Conservation (phyloP, 2,113 vertebrate species). For the Trochalopteron elliotii region DNA sequence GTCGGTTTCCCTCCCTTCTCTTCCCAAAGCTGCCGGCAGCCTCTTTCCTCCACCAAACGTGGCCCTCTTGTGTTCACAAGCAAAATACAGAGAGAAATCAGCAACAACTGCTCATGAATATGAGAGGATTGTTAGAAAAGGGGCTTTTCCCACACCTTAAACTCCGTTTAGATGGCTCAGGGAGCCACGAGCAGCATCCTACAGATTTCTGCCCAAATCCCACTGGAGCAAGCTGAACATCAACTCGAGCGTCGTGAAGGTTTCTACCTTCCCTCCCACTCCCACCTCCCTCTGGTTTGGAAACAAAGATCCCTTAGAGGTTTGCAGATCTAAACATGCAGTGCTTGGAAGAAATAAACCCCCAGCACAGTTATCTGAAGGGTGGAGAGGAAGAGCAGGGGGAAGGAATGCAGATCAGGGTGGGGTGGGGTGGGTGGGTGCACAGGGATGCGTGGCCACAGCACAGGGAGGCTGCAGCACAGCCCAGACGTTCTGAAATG, state of each 20-base stretch:
- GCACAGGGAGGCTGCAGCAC: background rate
- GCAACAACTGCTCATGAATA: background rate
- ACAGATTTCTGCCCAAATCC: background rate
- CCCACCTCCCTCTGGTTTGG: background rate
- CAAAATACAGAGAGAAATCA: background rate
- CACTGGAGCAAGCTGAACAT: background rate
- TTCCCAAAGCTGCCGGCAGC: background rate
- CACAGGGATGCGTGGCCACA: background rate
- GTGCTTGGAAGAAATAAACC: background rate
- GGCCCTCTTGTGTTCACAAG: conserved; percentile 46
- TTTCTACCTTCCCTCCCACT: background rate
- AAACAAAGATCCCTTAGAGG: background rate
- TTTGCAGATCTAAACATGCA: background rate
- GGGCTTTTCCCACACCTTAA: background rate
- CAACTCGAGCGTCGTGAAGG: background rate
- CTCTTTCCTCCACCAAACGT: background rate
- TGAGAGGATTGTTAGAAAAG: background rate
- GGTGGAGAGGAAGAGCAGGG: background rate
- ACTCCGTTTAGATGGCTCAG: background rate
- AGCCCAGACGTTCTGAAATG: background rate
- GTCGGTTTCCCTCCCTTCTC: background rate
- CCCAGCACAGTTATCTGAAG: background rate
- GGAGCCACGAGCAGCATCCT: background rate
- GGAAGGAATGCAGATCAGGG: background rate
- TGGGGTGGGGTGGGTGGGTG: fast-evolving